phyloP scores from a whole-genome alignment of 2,113 vertebrate species.

The Pleuronectes platessa region DNA sequence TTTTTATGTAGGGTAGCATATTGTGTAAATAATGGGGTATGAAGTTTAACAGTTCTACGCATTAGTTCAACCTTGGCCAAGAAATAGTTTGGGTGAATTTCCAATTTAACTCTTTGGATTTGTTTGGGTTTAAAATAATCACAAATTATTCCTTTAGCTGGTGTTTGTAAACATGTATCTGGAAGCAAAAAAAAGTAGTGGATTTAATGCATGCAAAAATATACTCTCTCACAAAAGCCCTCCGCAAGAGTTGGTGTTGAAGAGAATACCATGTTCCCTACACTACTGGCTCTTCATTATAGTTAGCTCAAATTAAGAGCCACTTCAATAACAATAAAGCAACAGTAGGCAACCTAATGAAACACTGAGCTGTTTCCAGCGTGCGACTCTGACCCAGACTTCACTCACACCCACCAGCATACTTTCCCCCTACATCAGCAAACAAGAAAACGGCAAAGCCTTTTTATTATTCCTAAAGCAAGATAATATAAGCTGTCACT shows the following conservation, averaged over 20 bases:
- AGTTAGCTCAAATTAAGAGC: conserved; percentile 68
- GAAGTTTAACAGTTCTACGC: background rate
- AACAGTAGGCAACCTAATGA: conserved; percentile 65
- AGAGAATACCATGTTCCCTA: conserved; percentile 25
- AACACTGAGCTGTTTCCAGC: conserved; percentile 70
- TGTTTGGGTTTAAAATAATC: background rate
- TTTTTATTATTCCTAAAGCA: conserved; percentile 79
- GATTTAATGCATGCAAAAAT: conserved; percentile 8
- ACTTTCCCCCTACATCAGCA: conserved; percentile 81
- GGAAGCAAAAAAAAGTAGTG: background rate
- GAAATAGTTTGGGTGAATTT: background rate
- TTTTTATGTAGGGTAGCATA: conserved; percentile 5
- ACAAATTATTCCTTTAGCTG: background rate
- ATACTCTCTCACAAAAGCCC: conserved; percentile 10
- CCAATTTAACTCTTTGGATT: background rate
- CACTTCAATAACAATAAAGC: conserved; percentile 76
- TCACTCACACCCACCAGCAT: conserved; percentile 70
- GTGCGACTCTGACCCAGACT: conserved; percentile 72
- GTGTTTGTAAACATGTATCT: background rate
- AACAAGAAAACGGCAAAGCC: conserved; percentile 69
- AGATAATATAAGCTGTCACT: conserved; percentile 70
- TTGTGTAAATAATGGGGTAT: background rate
- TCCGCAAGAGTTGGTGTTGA: conserved; percentile 12
- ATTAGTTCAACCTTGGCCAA: background rate
- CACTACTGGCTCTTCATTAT: conserved; percentile 58